Base-by-base conservation (phyloP, 2,797 vertebrate species). In the Notoglanidium macrostoma region DNA sequence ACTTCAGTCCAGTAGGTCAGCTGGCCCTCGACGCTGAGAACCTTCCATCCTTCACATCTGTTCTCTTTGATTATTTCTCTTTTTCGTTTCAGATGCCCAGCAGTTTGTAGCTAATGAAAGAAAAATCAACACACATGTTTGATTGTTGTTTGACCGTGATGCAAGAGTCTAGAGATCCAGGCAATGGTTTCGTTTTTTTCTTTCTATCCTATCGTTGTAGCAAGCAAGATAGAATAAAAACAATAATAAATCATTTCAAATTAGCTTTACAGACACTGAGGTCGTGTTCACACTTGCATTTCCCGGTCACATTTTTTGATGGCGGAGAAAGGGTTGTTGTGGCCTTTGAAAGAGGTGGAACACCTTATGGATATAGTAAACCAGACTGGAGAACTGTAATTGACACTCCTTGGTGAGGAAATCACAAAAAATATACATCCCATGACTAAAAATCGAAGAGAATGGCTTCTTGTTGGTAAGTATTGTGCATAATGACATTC, bases 101-200 rank as follows among this genome's bases (percentile, higher is more conserved):
- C 21, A 57, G 76, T 35, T 83, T 80, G 55, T 40, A 44, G 32
- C 35, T 80, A 61, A 61, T 44, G 14, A 80, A 59, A 80, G 35
- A 7, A 80, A 61, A 40, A 61, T 61, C 78, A 4, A 80, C 57
- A 80, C 61, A 21, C 23, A 44, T 29, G 54, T 77, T 87, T 29
- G 88, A 87, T 77, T 89, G 82, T 79, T 87, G 88, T 68, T 72
- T 87, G 73, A 49, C 35, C 59, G n/a, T 87, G 86, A 84, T 68
- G 77, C 68, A 87, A 85, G 68, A 86, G 70, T 63, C 54, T 49
- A 46, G 81, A 79, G 73, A 77, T 26, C 7, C 54, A 54, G 49
- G 68, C 57, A 85, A 83, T 83, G 46, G 73, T 55, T 86, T 19
- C 55, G 78, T 44, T 83, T n/a, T 54, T 12, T 21, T 11, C 14